These are phyloP conservation scores for Conus canariensis DNA, from an alignment of 2,888 invertebrate genomes.

Conservation along the genomic window DNA sequence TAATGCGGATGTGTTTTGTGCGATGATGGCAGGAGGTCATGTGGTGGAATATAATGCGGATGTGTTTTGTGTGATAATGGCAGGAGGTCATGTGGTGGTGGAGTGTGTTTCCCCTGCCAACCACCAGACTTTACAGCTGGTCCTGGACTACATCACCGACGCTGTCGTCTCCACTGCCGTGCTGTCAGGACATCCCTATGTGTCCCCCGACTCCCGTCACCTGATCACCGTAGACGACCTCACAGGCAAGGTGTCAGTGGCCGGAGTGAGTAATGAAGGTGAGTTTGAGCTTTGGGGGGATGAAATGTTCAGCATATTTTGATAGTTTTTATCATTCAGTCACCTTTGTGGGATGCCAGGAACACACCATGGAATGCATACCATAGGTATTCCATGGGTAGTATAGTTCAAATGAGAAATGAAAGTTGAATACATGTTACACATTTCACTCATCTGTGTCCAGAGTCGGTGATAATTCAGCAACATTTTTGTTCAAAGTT, in stretches of 20 bases:
- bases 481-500: no score
- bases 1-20: constrained; percentile 33
- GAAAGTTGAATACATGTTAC: no score
- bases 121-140: constrained; percentile 80
- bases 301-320: neutral
- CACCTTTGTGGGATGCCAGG: no score
- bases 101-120: constrained; percentile 83
- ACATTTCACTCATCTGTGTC: no score
- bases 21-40: constrained; percentile 83
- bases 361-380: no score
- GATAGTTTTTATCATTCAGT: neutral
- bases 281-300: neutral
- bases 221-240: constrained; percentile 84
- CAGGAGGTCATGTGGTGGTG: constrained; percentile 87
- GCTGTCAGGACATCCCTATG: constrained; percentile 80
- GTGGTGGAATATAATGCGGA: constrained; percentile 83
- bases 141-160: constrained; percentile 87
- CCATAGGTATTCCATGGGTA: no score
- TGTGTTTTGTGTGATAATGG: no score
- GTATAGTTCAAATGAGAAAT: no score
- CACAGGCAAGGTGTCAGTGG: constrained; percentile 82
- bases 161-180: constrained; percentile 62
- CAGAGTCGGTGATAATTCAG: no score
- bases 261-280: constrained; percentile 84
- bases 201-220: constrained; percentile 86